Evolutionary conservation across 2,888 invertebrate genomes (phyloP), one percentile per base, ranked within the genome.

Genomic region (Criorhina ranunculi): DNA sequence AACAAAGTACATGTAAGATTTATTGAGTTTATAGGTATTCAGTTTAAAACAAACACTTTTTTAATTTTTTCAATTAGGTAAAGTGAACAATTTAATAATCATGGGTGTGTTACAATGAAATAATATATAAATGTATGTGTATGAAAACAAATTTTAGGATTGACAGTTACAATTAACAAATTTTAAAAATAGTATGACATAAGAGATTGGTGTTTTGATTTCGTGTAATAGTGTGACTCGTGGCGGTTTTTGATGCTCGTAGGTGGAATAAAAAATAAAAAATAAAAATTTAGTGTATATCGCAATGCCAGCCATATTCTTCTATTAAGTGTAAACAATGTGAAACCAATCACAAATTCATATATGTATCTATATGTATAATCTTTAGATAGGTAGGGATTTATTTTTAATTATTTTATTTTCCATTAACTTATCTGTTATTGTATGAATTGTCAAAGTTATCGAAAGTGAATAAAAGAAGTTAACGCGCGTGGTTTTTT

Each of bases 221-320:
- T 59, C 49, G 42, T 77, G 44, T 29, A 66, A 46, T 46, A 67
- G 70, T 51, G 24, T 24, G 53, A 82, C 62, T 69, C 57, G 72
- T 44, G 60, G 78, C 29, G 82, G 78, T 82, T 82, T 82, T 66
- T 29, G 62, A 70, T 51, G 53, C 24, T 72, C 24, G 62, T 76
- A 66, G 19, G 62, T 53, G 72, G 33, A 69, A 69, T 46, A 46
- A 17, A 42, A 33, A 49, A 77, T 11, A 60, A 69, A 60, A 46
- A 57, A 66, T 51, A n/a, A 24, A 24, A 24, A 24, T 78, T 77
- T 44, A 78, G 53, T 78, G 57, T 80, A 80, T 75, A 85, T 85
- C 76, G 69, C 75, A 85, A 79, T 80, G 85, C 80, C 85, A 85
- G 85, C 80, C 85, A 85, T 80, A 80, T 80, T 85, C 85, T 85